phyloP scores from a whole-genome alignment of 2,797 vertebrate species.

The Neomorphus geoffroyi region DNA sequence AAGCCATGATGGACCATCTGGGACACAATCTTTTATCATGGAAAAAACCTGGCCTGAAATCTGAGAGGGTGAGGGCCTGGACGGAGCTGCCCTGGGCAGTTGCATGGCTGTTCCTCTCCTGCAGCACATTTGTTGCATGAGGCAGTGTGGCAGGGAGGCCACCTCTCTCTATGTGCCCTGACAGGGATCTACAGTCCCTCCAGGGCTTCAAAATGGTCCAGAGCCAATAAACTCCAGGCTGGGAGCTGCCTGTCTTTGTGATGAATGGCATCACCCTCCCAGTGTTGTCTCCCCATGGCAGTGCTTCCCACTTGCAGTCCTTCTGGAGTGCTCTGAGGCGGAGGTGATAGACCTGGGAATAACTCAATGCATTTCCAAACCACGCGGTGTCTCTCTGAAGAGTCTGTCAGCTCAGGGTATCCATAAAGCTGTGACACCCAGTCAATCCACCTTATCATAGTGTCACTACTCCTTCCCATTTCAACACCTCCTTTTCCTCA shows the following conservation, averaged over 20 bases:
- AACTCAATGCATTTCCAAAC: not conserved
- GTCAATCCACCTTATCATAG: accelerated
- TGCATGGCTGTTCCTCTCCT: too few species aligned
- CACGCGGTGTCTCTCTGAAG: not conserved
- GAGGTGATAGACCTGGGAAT: not conserved
- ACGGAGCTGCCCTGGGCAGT: not conserved
- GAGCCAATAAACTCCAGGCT: not conserved
- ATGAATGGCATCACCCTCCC: too few species aligned
- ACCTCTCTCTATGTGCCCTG: too few species aligned
- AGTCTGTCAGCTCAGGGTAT: not conserved
- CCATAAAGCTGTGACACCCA: accelerated
- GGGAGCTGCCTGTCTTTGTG: not conserved
- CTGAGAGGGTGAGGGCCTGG: not conserved
- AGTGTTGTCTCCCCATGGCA: accelerated
- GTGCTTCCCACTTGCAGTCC: not conserved
- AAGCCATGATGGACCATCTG: not conserved
- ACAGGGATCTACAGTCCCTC: not conserved
- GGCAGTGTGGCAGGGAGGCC: too few species aligned
- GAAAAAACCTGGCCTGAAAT: not conserved
- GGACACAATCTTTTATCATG: not conserved
- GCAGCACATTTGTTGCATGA: too few species aligned
- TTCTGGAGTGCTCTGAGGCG: not conserved
- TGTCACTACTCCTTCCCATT: not conserved
- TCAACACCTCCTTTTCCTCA: not conserved
- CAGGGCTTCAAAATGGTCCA: not conserved